phyloP scores from a whole-genome alignment of 2,113 vertebrate species.

The Pomatorhinus ruficollis region DNA sequence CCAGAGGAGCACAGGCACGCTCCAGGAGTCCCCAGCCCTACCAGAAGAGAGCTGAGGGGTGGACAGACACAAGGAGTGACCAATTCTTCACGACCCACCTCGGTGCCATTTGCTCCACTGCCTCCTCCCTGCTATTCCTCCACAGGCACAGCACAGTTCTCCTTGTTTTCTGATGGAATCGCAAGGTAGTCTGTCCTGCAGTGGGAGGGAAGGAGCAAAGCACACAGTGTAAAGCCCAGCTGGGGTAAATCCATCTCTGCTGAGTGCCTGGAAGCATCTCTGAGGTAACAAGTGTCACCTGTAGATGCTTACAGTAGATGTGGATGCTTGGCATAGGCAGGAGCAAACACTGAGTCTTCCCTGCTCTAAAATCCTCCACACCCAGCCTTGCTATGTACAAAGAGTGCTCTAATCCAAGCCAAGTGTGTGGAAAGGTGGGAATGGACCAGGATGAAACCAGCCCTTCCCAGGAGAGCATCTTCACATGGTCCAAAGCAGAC shows the following conservation, averaged over 20 bases:
- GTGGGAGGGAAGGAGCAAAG: constrained; percentile 47
- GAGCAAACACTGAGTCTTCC: not conserved
- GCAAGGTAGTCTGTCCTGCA: constrained; percentile 94
- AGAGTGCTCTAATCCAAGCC: not conserved
- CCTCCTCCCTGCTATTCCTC: constrained; percentile 79
- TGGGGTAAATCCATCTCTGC: not conserved
- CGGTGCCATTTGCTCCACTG: not conserved
- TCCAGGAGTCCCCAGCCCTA: not conserved
- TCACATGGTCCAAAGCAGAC: rapidly evolving
- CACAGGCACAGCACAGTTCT: constrained; percentile 84
- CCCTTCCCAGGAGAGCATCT: not conserved
- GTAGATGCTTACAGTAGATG: rapidly evolving
- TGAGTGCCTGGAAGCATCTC: not conserved
- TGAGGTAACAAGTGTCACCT: not conserved
- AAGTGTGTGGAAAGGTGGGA: not conserved
- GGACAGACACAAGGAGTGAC: not conserved
- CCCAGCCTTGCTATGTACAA: rapidly evolving
- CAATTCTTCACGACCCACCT: not conserved
- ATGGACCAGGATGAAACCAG: not conserved
- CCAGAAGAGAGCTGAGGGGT: rapidly evolving
- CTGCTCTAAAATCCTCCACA: not conserved
- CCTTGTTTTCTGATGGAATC: constrained; percentile 94
- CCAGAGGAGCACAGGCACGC: not conserved
- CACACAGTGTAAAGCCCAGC: not conserved
- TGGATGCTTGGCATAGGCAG: not conserved